phyloP scores from a whole-genome alignment of 2,797 vertebrate genomes.

The Discoglossus pictus region DNA sequence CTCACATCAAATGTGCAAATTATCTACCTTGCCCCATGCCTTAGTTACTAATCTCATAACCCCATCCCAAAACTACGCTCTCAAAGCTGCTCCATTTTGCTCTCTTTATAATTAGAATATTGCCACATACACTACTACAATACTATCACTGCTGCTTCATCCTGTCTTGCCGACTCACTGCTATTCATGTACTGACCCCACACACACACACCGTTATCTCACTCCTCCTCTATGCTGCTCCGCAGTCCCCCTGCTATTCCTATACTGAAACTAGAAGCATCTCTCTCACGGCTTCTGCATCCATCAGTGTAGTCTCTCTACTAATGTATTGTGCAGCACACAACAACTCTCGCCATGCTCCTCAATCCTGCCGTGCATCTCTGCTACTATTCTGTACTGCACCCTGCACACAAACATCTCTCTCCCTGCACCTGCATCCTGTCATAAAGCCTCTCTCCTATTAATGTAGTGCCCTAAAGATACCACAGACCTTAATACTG shows the following conservation, averaged over 20 bases:
- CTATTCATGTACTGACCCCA: conserved; percentile 2
- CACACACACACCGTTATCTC: background rate
- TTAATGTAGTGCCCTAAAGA: too few species aligned
- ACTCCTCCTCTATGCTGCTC: background rate
- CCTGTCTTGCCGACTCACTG: background rate
- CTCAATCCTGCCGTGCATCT: background rate
- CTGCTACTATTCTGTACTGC: background rate
- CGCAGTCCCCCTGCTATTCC: background rate
- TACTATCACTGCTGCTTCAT: conserved; percentile 1
- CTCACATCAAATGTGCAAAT: too few species aligned
- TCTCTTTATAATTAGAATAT: too few species aligned
- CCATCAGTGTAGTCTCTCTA: background rate
- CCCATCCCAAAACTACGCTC: too few species aligned
- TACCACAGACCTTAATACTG: too few species aligned
- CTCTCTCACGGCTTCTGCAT: background rate
- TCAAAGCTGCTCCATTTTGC: too few species aligned
- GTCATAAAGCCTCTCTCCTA: background rate
- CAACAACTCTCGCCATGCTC: background rate
- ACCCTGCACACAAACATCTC: background rate
- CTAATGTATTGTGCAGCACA: background rate
- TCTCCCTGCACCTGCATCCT: background rate
- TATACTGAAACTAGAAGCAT: background rate
- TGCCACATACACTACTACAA: too few species aligned
- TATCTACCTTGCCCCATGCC: too few species aligned
- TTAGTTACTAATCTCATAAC: too few species aligned